Evolutionary conservation across 92 coral and sea anemone genomes (phyloP).

Genomic region (Siderastrea radians): DNA sequence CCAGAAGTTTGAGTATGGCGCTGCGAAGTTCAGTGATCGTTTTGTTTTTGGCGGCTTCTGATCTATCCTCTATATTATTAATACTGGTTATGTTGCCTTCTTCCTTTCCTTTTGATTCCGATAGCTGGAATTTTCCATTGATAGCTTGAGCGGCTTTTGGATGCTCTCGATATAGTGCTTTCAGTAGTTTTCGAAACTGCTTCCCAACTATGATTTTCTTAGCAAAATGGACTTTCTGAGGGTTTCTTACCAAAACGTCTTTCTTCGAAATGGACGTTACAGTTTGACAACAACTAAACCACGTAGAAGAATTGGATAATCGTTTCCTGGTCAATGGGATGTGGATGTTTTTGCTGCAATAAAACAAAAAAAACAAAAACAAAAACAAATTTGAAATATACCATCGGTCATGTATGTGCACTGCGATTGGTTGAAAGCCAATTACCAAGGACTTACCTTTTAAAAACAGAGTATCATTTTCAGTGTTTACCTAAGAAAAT

Average conservation of each 20-base stretch:
- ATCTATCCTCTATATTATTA: slow-evolving; percentile 6
- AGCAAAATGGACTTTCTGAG: slow-evolving; percentile 10
- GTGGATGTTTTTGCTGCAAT: background rate
- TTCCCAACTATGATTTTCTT: slow-evolving; percentile 20
- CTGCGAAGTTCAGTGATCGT: slow-evolving; percentile 38
- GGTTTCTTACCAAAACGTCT: slow-evolving; percentile 26
- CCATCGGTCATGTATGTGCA: no score
- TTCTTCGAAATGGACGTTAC: background rate
- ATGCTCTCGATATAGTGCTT: slow-evolving; percentile 15
- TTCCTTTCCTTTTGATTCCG: background rate
- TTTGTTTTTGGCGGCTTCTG: slow-evolving; percentile 38
- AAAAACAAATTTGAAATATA: no score
- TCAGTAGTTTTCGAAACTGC: slow-evolving; percentile 34
- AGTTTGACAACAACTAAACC: background rate
- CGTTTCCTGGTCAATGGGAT: slow-evolving; percentile 1
- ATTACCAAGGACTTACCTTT: no score
- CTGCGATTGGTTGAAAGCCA: no score
- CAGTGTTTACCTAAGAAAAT: no score
- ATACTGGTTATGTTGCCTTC: background rate
- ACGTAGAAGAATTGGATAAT: background rate
- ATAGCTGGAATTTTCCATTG: slow-evolving; percentile 9
- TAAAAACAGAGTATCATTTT: no score
- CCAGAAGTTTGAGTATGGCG: slow-evolving; percentile 34
- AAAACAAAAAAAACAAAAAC: background rate
- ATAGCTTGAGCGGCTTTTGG: slow-evolving; percentile 12